Evolutionary conservation across 2,888 invertebrate genomes (phyloP), one percentile per base, ranked within the genome.

Genomic region (Synanthedon andrenaeformis): DNA sequence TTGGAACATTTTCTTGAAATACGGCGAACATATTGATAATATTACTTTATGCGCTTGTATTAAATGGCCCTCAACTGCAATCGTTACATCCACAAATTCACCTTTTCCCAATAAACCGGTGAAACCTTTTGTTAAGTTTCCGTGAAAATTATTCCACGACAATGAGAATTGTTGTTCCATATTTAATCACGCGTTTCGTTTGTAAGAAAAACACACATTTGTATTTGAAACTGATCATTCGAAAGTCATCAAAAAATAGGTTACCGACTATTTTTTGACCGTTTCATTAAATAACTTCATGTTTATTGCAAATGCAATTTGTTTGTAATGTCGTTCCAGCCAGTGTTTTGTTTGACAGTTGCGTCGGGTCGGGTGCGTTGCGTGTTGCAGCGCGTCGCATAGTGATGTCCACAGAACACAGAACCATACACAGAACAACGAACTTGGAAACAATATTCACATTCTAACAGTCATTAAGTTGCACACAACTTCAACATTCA

Each of bases 71-170:
- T 91, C 91, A 62, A 89, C 90, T 35, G 90, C 90, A 57, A 90
- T 81, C 56, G 90, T 90, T 53, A 90, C 90, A 72, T 91, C 90
- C 35, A 90, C 90, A 58, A 91, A 87, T 69, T 89, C 89, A 64
- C 89, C 87, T 68, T 88, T 89, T 61, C 89, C 89, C 58, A 90
- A 75, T 69, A 91, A 79, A 67, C 88, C 88, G 75, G 90, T 89
- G 66, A 92, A 91, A 56, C 91, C 92, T 70, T 89, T 89, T 64
- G 91, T 89, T 66, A 92, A 86, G 72, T 92, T 92, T 59, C 90
- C 90, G 79, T 91, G 91, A 87, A 92, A 92, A 82, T 92, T 92
- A 74, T 92, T 92, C 92, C 92, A 92, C 74, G 91, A 90, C 76
- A 92, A 86, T 74, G 92, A 92, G 74, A 91, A 91, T 78, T 91